Evolutionary conservation across 1,140 invertebrate species (phyloP).

Genomic region (Conus ventricosus): DNA sequence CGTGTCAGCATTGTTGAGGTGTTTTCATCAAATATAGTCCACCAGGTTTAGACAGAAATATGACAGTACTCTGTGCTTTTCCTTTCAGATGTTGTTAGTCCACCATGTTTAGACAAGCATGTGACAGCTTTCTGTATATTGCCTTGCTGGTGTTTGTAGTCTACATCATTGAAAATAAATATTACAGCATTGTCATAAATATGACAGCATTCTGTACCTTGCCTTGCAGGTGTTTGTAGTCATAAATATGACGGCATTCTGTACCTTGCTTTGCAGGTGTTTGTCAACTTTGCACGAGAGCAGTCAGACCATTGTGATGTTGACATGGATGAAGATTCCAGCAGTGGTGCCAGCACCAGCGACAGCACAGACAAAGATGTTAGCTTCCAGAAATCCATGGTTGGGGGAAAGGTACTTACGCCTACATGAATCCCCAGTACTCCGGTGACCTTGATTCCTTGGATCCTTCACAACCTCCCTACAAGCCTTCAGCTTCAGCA

Average conservation of each 20-base stretch:
- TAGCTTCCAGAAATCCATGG: slow-evolving; percentile 23
- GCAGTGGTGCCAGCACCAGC: slow-evolving; percentile 32
- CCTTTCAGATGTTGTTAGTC: too few species aligned
- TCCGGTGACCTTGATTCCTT: not conserved
- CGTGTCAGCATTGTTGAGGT: too few species aligned
- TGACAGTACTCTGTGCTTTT: too few species aligned
- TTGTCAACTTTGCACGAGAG: slow-evolving; percentile 61
- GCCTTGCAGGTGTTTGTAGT: not conserved
- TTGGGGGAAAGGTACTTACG: slow-evolving; percentile 25
- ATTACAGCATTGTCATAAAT: too few species aligned
- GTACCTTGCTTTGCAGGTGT: slow-evolving; percentile 49
- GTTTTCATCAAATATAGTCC: too few species aligned
- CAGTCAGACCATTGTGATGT: slow-evolving; percentile 52
- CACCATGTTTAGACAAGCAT: too few species aligned
- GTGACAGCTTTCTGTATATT: too few species aligned
- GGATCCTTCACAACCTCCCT: not conserved
- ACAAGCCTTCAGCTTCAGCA: not conserved
- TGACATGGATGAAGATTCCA: slow-evolving; percentile 1
- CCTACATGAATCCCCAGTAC: slow-evolving; percentile 48
- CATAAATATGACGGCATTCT: not conserved
- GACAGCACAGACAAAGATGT: not conserved
- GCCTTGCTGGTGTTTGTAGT: too few species aligned
- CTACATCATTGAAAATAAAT: too few species aligned
- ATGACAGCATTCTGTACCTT: too few species aligned
- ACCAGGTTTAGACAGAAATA: too few species aligned